Evolutionary conservation across 2,113 vertebrate genomes (phyloP), one percentile per base, ranked within the genome.

Genomic region (Cardinalis cardinalis): DNA sequence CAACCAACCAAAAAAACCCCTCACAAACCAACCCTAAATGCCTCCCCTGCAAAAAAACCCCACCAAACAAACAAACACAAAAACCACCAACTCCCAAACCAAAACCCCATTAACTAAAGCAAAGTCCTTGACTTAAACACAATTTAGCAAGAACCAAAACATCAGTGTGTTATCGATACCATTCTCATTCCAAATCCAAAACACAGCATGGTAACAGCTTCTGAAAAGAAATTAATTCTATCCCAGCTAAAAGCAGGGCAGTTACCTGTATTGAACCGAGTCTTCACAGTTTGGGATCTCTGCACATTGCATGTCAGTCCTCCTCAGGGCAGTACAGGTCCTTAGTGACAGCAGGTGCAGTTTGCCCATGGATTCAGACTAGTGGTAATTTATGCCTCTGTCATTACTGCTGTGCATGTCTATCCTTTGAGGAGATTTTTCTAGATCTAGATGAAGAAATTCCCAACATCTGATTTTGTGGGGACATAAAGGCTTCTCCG

Each of bases 41-140:
- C 14, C 5, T 6, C 5, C 10, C 5, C 9, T 25, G 7, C 7
- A 4, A 16, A 16, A 7, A 36, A 41, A 13, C 3, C 5, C 31
- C 53, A 21, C 31, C 4, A 7, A 40, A 4, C 18, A 36, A 36
- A 25, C 10, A 59, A 38, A 36, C 26, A 16, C 18, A 32, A 18
- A 53, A 53, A 3, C 6, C 18, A 41, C 7, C 6, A 32, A 63
- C 21, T 10, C 17, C 14, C 23, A 46, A 53, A n/a, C 3, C 10
- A 38, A 29, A 64, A 73, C 4, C 2, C 3, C 32, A 36, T 25
- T 20, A 26, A 34, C 26, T 21, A 41, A 70, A 31, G 7, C 31
- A 32, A 79, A 64, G 21, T 51, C 41, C 21, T 79, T 58, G 12
- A 43, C 10, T 79, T 38, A 79, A 65, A 58, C 36, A 64, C 6